Evolutionary conservation across 2,113 vertebrate genomes (phyloP), one percentile per base, ranked within the genome.

Genomic region (Apodemus sylvaticus): DNA sequence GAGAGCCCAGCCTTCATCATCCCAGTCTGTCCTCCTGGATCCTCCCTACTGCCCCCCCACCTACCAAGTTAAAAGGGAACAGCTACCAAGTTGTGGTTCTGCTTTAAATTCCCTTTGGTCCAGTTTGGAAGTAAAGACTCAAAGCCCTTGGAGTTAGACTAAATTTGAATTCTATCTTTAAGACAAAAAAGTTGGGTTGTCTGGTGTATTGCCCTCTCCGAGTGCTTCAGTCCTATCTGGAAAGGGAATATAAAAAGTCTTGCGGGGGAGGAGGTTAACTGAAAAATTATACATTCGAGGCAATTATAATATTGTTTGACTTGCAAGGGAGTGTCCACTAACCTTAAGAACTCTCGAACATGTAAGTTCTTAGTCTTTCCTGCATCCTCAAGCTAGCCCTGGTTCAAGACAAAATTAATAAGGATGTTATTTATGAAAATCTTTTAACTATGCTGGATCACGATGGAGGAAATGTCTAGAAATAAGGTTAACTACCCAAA

Each of bases 351-450:
- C n/a, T 29, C 93, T n/a, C 81, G 66, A 73, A 60, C 26, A 94
- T 29, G 12, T 89, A 76, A 77, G 26, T 90, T 34, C 14, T 71
- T 86, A 86, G 94, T 90, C 94, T 60, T 78, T 86, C 90, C 90
- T 95, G 11, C 24, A 45, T 11, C 85, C 45, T 73, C 83, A 81
- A 29, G 11, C 90, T 96, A 95, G 89, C 26, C 62, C 1, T 71
- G 36, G 42, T 73, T 91, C 31, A 87, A 94, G 87, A 60, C 87
- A 93, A 93, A 96, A 48, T 34, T 82, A 74, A 88, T 78, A 45
- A 94, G n/a, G 45, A 92, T 93, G 55, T 90, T 90, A 94, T 58
- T 94, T 85, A 92, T 29, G 48, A 60, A 95, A 94, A 96, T 11
- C 19, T 45, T 89, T 55, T 95, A 94, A 92, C 53, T 78, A 51